Conservation (phyloP, 2,888 invertebrate species). For the Eupithecia tripunctaria region DNA sequence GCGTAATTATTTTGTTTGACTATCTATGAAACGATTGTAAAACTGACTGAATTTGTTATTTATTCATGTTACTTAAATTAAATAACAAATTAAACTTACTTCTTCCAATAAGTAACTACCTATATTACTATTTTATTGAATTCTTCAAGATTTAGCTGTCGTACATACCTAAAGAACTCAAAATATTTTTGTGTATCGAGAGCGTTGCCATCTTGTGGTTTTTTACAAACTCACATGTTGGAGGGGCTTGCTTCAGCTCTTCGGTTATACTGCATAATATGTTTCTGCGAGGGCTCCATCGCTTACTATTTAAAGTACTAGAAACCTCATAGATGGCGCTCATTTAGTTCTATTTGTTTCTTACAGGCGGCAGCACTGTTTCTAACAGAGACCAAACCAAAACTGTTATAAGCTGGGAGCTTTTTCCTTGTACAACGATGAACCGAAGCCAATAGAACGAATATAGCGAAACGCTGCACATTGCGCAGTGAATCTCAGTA, state of each 20-base stretch:
- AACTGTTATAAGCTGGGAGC: conserved; percentile 48
- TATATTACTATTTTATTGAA: neutral
- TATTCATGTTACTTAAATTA: neutral
- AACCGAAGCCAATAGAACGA: conserved; percentile 11
- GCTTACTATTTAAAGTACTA: neutral
- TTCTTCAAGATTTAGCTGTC: neutral
- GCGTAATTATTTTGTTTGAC: neutral
- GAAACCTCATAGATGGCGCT: conserved; percentile 56
- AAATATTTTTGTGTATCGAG: neutral
- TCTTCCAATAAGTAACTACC: neutral
- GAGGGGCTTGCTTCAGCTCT: neutral
- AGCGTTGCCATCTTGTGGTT: conserved; percentile 27
- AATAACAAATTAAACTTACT: neutral
- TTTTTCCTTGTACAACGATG: conserved; percentile 49
- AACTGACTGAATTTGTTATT: neutral
- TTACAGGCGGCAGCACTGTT: conserved; percentile 50
- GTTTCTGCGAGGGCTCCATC: neutral
- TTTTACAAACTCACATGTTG: neutral
- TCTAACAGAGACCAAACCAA: conserved; percentile 32
- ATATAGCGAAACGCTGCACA: conserved; percentile 44
- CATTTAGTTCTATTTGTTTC: conserved; percentile 22
- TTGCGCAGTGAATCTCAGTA: conserved; percentile 45
- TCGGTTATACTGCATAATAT: no score
- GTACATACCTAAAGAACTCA: neutral
- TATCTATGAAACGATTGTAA: neutral